phyloP scores from a whole-genome alignment of 2,797 vertebrate genomes.

The Chelidonichthys spinosus region DNA sequence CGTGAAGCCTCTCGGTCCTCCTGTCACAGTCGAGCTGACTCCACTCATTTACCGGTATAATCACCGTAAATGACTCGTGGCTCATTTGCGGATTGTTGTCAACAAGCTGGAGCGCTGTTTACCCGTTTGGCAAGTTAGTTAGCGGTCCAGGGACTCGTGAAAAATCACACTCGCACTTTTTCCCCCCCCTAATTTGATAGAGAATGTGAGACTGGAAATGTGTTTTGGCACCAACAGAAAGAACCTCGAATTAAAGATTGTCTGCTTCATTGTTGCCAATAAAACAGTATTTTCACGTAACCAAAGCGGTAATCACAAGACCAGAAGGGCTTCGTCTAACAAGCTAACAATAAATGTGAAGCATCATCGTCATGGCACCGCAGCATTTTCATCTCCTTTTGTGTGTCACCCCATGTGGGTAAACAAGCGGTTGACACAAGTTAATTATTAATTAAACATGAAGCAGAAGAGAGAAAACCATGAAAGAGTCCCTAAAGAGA shows the following conservation, averaged over 20 bases:
- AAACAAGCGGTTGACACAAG: conserved; percentile 81
- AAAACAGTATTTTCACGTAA: conserved; percentile 15
- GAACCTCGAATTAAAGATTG: conserved; percentile 38
- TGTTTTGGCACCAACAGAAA: conserved; percentile 35
- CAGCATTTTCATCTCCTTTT: conserved; percentile 46
- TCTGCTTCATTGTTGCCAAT: conserved; percentile 13
- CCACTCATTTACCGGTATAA: conserved; percentile 76
- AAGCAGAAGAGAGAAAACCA: conserved; percentile 66
- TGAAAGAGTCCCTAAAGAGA: conserved; percentile 75
- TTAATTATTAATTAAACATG: conserved; percentile 89
- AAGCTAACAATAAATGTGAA: conserved; percentile 53
- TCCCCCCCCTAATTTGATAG: conserved; percentile 76
- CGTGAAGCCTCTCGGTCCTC: conserved; percentile 56
- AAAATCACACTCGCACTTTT: conserved; percentile 83
- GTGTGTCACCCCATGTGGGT: conserved; percentile 70
- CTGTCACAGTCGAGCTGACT: conserved; percentile 58
- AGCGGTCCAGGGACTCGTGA: conserved; percentile 84
- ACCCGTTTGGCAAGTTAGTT: conserved; percentile 87
- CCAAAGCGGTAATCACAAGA: conserved; percentile 26
- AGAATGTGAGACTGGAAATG: conserved; percentile 56
- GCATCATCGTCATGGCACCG: conserved; percentile 30
- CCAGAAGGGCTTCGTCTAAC: conserved; percentile 34
- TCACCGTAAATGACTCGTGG: conserved; percentile 79
- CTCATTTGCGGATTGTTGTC: conserved; percentile 85
- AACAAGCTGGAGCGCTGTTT: conserved; percentile 74